Conservation (phyloP, 2,888 invertebrate species). For the Melieria picta region DNA sequence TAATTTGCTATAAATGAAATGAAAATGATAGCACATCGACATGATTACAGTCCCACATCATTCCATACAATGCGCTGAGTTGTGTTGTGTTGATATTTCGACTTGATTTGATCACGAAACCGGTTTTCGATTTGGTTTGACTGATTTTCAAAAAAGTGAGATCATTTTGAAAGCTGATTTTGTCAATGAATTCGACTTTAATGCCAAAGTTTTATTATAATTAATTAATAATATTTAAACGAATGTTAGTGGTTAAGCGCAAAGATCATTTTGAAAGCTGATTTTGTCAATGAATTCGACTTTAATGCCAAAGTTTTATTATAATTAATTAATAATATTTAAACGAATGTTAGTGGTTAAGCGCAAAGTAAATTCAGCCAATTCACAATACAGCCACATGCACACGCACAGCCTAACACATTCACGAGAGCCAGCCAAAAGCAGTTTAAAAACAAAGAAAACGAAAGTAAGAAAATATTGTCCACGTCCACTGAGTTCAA, state of each 20-base stretch:
- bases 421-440: too few species aligned
- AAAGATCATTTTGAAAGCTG: slow-evolving; percentile 68
- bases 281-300: slow-evolving; percentile 66
- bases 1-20: too few species aligned
- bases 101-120: slow-evolving; percentile 65
- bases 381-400: background rate
- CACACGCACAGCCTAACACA: background rate
- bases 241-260: slow-evolving; percentile 4
- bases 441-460: too few species aligned
- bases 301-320: slow-evolving; percentile 19
- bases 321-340: slow-evolving; percentile 18
- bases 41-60: too few species aligned
- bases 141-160: slow-evolving; percentile 67
- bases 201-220: slow-evolving; percentile 18
- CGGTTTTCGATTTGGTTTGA: slow-evolving; percentile 68
- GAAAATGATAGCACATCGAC: too few species aligned
- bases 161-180: slow-evolving; percentile 69
- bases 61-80: too few species aligned
- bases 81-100: background rate
- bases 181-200: slow-evolving; percentile 63
- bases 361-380: slow-evolving; percentile 15
- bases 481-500: too few species aligned
- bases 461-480: too few species aligned
- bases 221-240: slow-evolving; percentile 11
- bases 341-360: background rate